These are phyloP conservation scores for Drosophila paucipuncta DNA, from an alignment of 2,888 invertebrate species.

Conservation along the genomic window DNA sequence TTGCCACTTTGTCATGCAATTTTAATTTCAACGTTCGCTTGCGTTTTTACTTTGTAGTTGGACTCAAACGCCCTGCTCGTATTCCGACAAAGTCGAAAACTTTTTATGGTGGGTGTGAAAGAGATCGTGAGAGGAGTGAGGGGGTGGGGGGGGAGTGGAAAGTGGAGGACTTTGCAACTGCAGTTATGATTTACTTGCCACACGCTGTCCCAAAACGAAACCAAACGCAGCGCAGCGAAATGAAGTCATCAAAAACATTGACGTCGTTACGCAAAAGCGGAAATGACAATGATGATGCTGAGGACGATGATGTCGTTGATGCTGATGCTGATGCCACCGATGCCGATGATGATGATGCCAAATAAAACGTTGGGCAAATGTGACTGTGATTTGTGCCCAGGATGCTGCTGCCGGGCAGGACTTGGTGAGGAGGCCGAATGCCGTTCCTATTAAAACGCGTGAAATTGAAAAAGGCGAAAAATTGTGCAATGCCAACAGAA, in stretches of 20 bases:
- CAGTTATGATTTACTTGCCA: slow-evolving; percentile 75
- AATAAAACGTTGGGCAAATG: slow-evolving; percentile 62
- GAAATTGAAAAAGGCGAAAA: slow-evolving; percentile 76
- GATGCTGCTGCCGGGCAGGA: slow-evolving; percentile 16
- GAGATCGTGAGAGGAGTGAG: background rate
- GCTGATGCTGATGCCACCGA: slow-evolving; percentile 14
- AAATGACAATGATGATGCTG: slow-evolving; percentile 74
- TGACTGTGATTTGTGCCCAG: slow-evolving; percentile 46
- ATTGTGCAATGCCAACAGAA: slow-evolving; percentile 68
- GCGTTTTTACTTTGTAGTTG: slow-evolving; percentile 67
- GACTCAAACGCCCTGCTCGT: slow-evolving; percentile 57
- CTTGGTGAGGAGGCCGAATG: background rate
- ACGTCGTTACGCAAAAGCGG: slow-evolving; percentile 78
- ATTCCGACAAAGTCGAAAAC: slow-evolving; percentile 76
- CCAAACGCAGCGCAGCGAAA: slow-evolving; percentile 67
- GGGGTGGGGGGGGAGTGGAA: background rate
- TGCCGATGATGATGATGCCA: slow-evolving; percentile 31
- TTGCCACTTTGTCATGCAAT: slow-evolving; percentile 80
- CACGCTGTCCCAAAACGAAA: slow-evolving; percentile 54
- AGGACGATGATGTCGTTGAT: slow-evolving; percentile 10
- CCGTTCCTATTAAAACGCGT: slow-evolving; percentile 67
- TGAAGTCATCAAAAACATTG: slow-evolving; percentile 79
- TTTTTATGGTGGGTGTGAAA: slow-evolving; percentile 57
- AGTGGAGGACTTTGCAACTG: slow-evolving; percentile 24
- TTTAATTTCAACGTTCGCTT: slow-evolving; percentile 69